Evolutionary conservation across 2,797 vertebrate species (phyloP).

Genomic region (Spondyliosoma cantharus): DNA sequence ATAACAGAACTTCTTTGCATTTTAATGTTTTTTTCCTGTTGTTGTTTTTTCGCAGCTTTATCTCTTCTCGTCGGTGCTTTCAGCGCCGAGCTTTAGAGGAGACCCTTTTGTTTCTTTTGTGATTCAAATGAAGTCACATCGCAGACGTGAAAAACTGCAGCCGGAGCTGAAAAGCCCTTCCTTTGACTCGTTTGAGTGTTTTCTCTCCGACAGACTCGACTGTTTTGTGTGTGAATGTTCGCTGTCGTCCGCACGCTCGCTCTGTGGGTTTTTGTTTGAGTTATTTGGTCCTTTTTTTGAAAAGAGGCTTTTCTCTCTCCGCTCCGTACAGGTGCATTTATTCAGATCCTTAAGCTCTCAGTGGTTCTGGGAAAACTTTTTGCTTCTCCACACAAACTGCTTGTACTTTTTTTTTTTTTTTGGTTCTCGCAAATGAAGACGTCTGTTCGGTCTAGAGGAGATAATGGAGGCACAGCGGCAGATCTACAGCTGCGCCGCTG

Average conservation of each 20-base stretch:
- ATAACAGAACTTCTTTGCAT: conserved; percentile 44
- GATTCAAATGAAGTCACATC: conserved; percentile 73
- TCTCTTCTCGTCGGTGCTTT: conserved; percentile 38
- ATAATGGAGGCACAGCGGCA: conserved; percentile 1
- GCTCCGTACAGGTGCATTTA: conserved; percentile 38
- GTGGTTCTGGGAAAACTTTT: conserved; percentile 37
- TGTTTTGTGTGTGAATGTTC: conserved; percentile 60
- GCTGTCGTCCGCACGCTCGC: conserved; percentile 26
- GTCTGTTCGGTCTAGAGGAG: not conserved
- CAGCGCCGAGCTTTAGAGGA: conserved; percentile 28
- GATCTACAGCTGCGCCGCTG: not conserved
- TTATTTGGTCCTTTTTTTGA: conserved; percentile 26
- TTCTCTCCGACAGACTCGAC: conserved; percentile 22
- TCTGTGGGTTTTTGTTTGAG: conserved; percentile 31
- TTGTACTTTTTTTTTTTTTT: not conserved
- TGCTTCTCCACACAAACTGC: not conserved
- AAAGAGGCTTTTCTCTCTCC: conserved; percentile 5
- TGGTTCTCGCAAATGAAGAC: conserved; percentile 26
- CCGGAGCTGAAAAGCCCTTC: conserved; percentile 41
- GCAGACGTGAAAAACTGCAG: conserved; percentile 42
- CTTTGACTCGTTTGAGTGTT: conserved; percentile 25
- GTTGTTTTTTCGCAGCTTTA: conserved; percentile 15
- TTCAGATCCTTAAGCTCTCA: conserved; percentile 19
- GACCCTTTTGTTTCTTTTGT: conserved; percentile 72
- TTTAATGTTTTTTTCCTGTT: conserved; percentile 34